Evolutionary conservation across 2,888 invertebrate genomes (phyloP), one percentile per base, ranked within the genome.

Genomic region (Idaea biselata): DNA sequence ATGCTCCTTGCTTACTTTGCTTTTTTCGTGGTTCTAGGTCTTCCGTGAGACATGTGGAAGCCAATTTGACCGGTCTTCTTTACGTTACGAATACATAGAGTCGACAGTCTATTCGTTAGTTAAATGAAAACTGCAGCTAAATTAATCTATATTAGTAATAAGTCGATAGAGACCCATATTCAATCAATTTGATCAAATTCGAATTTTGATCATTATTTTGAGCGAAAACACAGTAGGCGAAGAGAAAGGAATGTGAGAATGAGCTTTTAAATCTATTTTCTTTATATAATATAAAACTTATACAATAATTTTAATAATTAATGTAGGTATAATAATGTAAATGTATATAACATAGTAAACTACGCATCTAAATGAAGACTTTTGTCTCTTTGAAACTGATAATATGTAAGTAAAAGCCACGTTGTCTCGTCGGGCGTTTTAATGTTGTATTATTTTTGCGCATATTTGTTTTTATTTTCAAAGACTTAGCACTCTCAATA

Each of bases 191-290:
- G 14, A 14, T 11, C 14, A 44, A 0, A 1, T 44, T 44, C 11
- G 14, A 44, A 44, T 44, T 44, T 14, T 44, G 44, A 44, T 14
- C 6, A 44, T 3, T 44, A 44, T 44, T 44, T 44, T 44, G 44
- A 44, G 44, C 44, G 44, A 44, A 33, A 11, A 8, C 44, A 44
- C 44, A 14, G 44, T 44, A 44, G 8, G 44, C 14, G 11, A 44
- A 44, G 44, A 44, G 44, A 44, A 44, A 74, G 73, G 73, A 73
- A 73, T 74, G 73, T 74, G 14, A 65, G 60, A 61, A 60, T 74
- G 71, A 74, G 74, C 74, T 68, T 68, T 60, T 60, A 61, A 62
- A 63, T 69, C 58, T 18, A 25, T 55, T 55, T 54, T 18, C 17
- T 33, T 31, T 5, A 44, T 54, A 44, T 7, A 5, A 58, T 18